These are phyloP conservation scores for Meiosimyza platycephala DNA, from an alignment of 2,888 invertebrate genomes.

Conservation along the genomic window DNA sequence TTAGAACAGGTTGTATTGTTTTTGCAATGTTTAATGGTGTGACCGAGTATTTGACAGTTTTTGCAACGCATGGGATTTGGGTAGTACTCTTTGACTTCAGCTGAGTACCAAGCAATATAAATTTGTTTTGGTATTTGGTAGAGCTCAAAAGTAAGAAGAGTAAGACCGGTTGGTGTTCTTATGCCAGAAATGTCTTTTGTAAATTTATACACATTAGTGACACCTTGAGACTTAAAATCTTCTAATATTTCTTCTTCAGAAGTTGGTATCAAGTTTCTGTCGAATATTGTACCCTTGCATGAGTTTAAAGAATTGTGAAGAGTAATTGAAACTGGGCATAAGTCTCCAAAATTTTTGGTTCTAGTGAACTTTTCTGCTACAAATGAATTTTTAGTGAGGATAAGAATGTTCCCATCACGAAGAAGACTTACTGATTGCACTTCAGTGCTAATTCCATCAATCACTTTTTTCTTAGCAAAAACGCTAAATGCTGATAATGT, in stretches of 20 bases:
- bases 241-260: constrained; percentile 16
- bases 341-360: constrained; percentile 12
- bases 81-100: background rate
- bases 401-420: constrained; percentile 1
- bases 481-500: too few relatives aligned
- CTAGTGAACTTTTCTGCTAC: background rate
- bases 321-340: constrained; percentile 14
- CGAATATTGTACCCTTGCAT: constrained; percentile 6
- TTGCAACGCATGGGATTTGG: background rate
- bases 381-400: background rate
- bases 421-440: background rate
- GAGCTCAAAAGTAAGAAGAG: constrained; percentile 8
- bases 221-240: constrained; percentile 18
- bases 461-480: too few relatives aligned
- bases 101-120: constrained; percentile 24
- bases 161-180: background rate
- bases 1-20: background rate
- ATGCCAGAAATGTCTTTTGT: background rate
- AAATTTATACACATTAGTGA: constrained; percentile 14
- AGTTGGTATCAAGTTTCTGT: constrained; percentile 10
- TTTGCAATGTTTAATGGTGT: constrained; percentile 2
- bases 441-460: too few relatives aligned
- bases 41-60: background rate
- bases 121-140: constrained; percentile 22
- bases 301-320: constrained; percentile 3